phyloP scores from a whole-genome alignment of 2,113 vertebrate genomes.

The Dicentrarchus labrax region DNA sequence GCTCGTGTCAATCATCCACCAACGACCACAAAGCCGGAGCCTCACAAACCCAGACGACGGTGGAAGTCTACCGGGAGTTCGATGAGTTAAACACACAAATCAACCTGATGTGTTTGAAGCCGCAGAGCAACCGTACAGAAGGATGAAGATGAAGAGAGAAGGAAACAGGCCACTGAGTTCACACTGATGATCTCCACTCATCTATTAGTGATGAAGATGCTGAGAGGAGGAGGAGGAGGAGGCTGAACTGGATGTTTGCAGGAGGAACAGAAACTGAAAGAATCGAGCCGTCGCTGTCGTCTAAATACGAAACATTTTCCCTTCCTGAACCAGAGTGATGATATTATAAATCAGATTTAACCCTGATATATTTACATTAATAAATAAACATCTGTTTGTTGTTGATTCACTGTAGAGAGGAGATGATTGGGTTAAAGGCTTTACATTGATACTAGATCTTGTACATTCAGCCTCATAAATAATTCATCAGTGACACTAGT shows the following conservation, averaged over 20 bases:
- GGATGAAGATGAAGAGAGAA: conserved; percentile 22
- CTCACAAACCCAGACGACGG: background rate
- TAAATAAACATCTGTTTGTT: too few relatives aligned
- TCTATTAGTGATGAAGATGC: conserved; percentile 58
- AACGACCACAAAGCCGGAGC: too few relatives aligned
- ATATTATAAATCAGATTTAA: too few relatives aligned
- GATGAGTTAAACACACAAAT: background rate
- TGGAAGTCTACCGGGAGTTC: background rate
- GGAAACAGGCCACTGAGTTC: conserved; percentile 17
- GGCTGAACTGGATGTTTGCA: background rate
- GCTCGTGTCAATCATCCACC: too few relatives aligned
- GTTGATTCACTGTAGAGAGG: too few relatives aligned
- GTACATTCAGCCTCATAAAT: background rate
- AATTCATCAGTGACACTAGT: background rate
- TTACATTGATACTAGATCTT: background rate
- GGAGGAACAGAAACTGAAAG: background rate
- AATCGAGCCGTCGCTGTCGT: background rate
- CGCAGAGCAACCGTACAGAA: background rate
- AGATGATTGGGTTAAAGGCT: too few relatives aligned
- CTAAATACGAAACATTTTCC: too few relatives aligned
- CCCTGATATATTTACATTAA: too few relatives aligned
- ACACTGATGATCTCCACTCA: conserved; percentile 35
- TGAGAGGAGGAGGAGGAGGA: conserved; percentile 10
- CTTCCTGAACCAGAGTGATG: too few relatives aligned
- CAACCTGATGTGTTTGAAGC: too few relatives aligned